phyloP scores from a whole-genome alignment of 2,888 invertebrate species.

The Idaea biselata region DNA sequence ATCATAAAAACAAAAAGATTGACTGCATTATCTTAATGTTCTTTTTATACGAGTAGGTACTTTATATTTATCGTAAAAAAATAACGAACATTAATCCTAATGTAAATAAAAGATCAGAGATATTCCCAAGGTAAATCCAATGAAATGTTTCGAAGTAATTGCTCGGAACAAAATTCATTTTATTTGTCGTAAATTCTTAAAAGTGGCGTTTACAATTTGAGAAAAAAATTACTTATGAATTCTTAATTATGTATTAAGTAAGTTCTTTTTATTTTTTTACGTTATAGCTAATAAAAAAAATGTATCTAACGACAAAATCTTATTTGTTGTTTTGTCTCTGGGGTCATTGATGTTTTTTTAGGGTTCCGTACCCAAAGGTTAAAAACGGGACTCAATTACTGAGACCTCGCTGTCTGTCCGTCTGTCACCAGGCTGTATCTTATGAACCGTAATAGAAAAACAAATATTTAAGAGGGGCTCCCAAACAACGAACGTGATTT shows the following conservation, averaged over 20 bases:
- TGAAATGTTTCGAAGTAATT: slow-evolving; percentile 1
- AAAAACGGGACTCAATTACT: no score
- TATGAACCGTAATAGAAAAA: no score
- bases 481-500: no score
- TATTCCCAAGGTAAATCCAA: background rate
- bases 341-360: background rate
- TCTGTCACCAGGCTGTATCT: no score
- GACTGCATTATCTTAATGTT: background rate
- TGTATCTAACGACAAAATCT: background rate
- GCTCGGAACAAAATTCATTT: background rate
- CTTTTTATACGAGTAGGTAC: background rate
- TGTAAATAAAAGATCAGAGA: background rate
- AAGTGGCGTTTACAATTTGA: background rate
- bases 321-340: background rate
- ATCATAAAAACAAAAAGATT: no score
- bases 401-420: no score
- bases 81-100: background rate
- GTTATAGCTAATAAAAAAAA: background rate
- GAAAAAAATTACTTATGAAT: background rate
- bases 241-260: background rate
- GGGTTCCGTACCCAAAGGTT: no score
- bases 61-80: background rate
- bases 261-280: background rate
- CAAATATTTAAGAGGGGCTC: no score
- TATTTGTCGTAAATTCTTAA: background rate